Evolutionary conservation across 2,888 invertebrate species (phyloP), one percentile per base, ranked within the genome.

Genomic region (Clunio marinus): DNA sequence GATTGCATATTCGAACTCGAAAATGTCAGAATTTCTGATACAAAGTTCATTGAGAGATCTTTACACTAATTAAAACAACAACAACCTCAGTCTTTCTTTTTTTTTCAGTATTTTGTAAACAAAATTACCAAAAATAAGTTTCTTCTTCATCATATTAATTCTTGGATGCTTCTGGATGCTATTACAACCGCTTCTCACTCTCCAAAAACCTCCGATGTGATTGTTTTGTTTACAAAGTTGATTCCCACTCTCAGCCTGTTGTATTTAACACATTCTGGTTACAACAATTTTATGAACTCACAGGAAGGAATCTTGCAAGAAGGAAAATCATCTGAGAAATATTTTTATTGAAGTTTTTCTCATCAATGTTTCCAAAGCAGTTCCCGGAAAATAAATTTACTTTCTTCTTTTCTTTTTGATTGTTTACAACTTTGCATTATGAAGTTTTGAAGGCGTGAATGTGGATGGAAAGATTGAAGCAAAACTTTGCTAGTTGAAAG

Each of bases 281-380:
- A 51, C 51, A n/a, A n/a, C n/a, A 51, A 28, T 59, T 59, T 59
- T 17, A 59, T 59, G 32, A 59, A 59, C 59, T 59, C 32, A 32
- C 59, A 59, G 59, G 59, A 59, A 59, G 59, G 28, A 59, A 59
- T 10, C 17, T 24, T 41, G 10, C 41, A 13, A 51, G 17, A n/a
- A n/a, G n/a, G n/a, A n/a, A n/a, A 51, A 51, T 51, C 51, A 51
- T 51, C 51, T 51, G 51, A 51, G 51, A 51, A 51, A 51, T 51
- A 51, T 51, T 51, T 51, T 51, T 51, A 51, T 51, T 51, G 3
- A 32, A 32, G 51, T n/a, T n/a, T n/a, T n/a, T n/a, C n/a, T n/a
- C n/a, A n/a, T n/a, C n/a, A n/a, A n/a, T n/a, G n/a, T n/a, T n/a
- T n/a, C n/a, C n/a, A n/a, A n/a, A n/a, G n/a, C n/a, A 51, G 51